Evolutionary conservation across 1,140 invertebrate species (phyloP), one percentile per base, ranked within the genome.

Genomic region (Carposina sasakii): DNA sequence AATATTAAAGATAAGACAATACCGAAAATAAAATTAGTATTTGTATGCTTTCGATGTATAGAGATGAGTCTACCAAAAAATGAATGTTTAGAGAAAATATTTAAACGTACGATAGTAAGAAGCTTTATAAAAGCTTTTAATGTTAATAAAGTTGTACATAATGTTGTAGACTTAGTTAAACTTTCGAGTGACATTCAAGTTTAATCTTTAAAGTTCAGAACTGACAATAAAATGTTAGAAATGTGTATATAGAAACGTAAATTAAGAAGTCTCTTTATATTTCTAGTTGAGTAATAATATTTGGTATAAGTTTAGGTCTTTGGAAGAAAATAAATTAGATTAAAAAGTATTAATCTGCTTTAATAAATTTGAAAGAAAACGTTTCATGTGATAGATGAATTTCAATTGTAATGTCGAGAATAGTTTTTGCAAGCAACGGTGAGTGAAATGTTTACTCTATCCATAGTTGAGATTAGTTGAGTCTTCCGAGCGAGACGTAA

Each of bases 191-290:
- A 60, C n/a, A n/a, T n/a, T n/a, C n/a, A n/a, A n/a, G n/a, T 54
- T 65, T 71, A 42, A 57, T 61, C 53, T 65, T 46, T 63, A 67
- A 75, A 62, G 71, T 81, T 78, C 75, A 72, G 71, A 83, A 81
- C 73, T 77, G 79, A 82, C 78, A 82, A 82, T 82, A 82, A 79
- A 67, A 47, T 64, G 60, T 71, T 76, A 71, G 54, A 69, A n/a
- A 52, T 55, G 54, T 72, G 71, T 76, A 73, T 50, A 76, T 70
- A 67, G 64, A 57, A 48, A 60, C 60, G 59, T 36, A 48, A 48
- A 50, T 51, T 33, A 47, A 63, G n/a, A 74, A 67, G 76, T 79
- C 71, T 79, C 72, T 79, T 76, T 74, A 71, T 76, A 76, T 74
- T 63, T 74, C 59, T 78, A 72, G 62, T 54, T 54, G 59, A 58